A percentile compares a stretch with the other conserved stretches of the same genome.
phyloP scores from a whole-genome alignment of 2,888 invertebrate genomes.

The Mimachlamys varia region DNA sequence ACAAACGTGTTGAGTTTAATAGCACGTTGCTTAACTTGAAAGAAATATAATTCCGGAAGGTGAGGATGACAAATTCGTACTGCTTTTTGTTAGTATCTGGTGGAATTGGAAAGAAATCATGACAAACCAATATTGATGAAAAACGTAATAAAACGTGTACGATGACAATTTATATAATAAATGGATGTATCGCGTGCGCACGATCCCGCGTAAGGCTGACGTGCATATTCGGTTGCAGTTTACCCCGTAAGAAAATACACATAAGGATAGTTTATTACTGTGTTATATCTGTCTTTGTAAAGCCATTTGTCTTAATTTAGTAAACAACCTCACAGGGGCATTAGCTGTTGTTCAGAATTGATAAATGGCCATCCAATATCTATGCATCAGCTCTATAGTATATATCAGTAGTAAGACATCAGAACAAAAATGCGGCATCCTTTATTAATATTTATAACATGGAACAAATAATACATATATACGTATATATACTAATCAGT shows the following conservation, averaged over 20 bases:
- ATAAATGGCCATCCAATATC: neutral
- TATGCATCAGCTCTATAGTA: neutral
- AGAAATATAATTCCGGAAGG: no score
- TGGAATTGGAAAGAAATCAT: neutral
- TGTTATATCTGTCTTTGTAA: neutral
- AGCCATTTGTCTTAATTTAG: slow-evolving; percentile 8
- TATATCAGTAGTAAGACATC: neutral
- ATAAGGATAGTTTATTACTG: neutral
- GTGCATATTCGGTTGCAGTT: neutral
- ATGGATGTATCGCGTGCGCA: neutral
- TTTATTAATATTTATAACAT: neutral
- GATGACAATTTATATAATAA: neutral
- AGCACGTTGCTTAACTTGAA: no score
- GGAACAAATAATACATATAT: no score
- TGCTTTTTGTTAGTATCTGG: neutral
- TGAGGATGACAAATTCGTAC: neutral
- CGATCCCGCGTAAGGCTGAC: neutral
- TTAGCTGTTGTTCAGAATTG: neutral
- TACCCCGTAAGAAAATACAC: neutral
- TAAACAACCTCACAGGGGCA: neutral
- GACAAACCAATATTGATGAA: neutral
- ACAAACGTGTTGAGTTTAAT: no score
- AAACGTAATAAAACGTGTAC: neutral
- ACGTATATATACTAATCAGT: no score
- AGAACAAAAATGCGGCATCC: neutral